Evolutionary conservation across 2,113 vertebrate genomes (phyloP).

Genomic region (Heterotilapia buettikoferi): DNA sequence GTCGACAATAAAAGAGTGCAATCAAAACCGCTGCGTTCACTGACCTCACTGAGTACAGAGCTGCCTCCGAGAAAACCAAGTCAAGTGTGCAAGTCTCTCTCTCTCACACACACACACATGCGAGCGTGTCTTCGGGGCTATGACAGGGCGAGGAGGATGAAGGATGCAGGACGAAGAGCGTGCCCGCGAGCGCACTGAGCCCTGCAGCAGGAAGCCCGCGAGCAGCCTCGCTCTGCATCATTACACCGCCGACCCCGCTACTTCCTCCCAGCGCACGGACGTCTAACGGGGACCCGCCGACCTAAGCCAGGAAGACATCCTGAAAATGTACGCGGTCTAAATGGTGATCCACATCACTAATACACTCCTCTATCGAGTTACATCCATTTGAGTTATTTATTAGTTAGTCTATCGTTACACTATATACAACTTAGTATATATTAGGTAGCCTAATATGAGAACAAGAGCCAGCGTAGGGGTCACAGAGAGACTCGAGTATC

Average conservation of each 20-base stretch:
- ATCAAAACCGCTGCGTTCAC: background rate
- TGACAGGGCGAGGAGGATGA: constrained; percentile 13
- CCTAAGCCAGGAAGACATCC: background rate
- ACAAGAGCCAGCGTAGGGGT: constrained; percentile 55
- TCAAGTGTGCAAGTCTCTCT: background rate
- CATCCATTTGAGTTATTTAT: constrained; percentile 49
- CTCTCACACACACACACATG: background rate
- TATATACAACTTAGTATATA: constrained; percentile 51
- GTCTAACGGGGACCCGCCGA: background rate
- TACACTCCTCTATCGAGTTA: constrained; percentile 35
- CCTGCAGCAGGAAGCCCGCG: constrained; percentile 22
- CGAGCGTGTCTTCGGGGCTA: background rate
- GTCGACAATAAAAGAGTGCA: background rate
- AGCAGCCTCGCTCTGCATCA: constrained; percentile 35
- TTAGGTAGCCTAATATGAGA: constrained; percentile 56
- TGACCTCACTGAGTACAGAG: background rate
- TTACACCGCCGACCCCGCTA: constrained; percentile 49
- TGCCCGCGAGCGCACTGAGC: constrained; percentile 22
- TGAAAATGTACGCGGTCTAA: background rate
- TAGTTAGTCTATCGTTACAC: constrained; percentile 56
- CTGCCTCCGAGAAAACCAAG: background rate
- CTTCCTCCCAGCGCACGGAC: constrained; percentile 2
- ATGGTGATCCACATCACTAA: constrained; percentile 27
- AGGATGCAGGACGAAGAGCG: constrained; percentile 21
- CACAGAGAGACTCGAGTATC: constrained; percentile 59